A percentile compares a stretch with the other conserved stretches of the same genome.
Evolutionary conservation across 64 coral and sea anemone genomes (phyloP).

Genomic region (Montipora cactus): DNA sequence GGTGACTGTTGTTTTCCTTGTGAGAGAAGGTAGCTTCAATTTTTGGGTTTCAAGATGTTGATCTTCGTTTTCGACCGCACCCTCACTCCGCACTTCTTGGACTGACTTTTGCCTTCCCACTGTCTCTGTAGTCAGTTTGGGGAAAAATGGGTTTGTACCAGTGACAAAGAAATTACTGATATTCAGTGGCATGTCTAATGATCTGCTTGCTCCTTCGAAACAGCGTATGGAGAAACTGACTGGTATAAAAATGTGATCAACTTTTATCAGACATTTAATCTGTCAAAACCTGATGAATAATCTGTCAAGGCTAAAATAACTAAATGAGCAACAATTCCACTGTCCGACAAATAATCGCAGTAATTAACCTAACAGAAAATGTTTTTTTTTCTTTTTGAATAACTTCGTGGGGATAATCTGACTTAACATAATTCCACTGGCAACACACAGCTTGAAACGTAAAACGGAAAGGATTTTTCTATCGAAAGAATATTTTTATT

Average conservation of each 20-base stretch:
- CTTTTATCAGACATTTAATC: not conserved
- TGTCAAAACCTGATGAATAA: not conserved
- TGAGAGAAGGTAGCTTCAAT: not conserved
- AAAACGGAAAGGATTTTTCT: not conserved
- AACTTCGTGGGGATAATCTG: not conserved
- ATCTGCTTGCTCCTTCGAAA: not conserved
- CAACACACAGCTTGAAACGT: not conserved
- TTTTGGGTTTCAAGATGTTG: not conserved
- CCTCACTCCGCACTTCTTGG: not conserved
- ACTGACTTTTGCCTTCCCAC: not conserved
- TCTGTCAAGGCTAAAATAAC: not conserved
- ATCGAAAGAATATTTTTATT: not conserved
- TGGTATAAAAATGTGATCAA: no score
- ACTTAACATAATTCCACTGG: not conserved
- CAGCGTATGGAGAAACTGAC: not conserved
- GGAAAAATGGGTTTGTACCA: constrained; percentile 2
- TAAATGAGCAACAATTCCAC: not conserved
- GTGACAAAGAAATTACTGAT: not conserved
- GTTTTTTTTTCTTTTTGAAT: not conserved
- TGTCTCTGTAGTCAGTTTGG: not conserved
- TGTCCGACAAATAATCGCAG: not conserved
- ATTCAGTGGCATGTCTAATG: not conserved
- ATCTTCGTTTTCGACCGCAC: not conserved
- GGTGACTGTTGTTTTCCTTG: not conserved
- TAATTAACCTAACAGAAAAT: not conserved